Percentiles rank a stretch among this genome's conserved stretches.
These are phyloP conservation scores for Luperina testacea DNA, from an alignment of 2,888 invertebrate species.

Conservation along the genomic window DNA sequence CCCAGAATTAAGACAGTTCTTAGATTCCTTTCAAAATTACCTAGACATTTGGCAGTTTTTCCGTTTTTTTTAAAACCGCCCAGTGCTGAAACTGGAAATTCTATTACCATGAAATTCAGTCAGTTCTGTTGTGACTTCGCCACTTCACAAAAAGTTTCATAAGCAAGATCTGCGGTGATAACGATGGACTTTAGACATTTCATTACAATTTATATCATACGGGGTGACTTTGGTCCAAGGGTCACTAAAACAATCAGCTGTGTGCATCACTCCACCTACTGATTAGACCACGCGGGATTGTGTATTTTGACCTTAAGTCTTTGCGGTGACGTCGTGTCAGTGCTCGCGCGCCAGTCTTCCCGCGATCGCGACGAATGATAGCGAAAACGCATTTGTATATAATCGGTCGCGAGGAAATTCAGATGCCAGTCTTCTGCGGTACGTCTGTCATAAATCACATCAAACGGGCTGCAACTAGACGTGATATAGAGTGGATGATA, in stretches of 20 bases:
- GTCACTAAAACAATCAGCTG: conserved; percentile 35
- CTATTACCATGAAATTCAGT: neutral
- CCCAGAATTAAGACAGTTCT: neutral
- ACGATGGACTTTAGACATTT: conserved; percentile 6
- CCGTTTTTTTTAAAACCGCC: neutral
- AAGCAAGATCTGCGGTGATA: conserved; percentile 5
- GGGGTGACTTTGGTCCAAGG: conserved; percentile 13
- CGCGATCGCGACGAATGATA: conserved; percentile 48
- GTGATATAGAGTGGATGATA: conserved; percentile 41
- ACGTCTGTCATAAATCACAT: conserved; percentile 57
- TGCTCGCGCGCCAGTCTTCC: conserved; percentile 52
- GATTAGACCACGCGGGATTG: conserved; percentile 32
- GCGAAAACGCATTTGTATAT: conserved; percentile 65
- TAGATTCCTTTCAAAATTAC: neutral
- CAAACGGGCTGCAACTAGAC: conserved; percentile 33
- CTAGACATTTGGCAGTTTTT: neutral
- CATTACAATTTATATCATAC: neutral
- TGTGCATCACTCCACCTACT: conserved; percentile 16
- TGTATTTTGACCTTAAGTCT: conserved; percentile 58
- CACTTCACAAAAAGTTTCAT: conserved; percentile 11
- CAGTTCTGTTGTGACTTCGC: neutral
- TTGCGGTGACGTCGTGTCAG: conserved; percentile 44
- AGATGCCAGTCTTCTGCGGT: conserved; percentile 59
- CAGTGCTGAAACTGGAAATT: neutral
- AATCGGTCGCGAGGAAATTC: conserved; percentile 60